A percentile compares a stretch with the other conserved stretches of the same genome.
Evolutionary conservation across 2,113 vertebrate genomes (phyloP).

Genomic region (Sinocyclocheilus anshuiensis): DNA sequence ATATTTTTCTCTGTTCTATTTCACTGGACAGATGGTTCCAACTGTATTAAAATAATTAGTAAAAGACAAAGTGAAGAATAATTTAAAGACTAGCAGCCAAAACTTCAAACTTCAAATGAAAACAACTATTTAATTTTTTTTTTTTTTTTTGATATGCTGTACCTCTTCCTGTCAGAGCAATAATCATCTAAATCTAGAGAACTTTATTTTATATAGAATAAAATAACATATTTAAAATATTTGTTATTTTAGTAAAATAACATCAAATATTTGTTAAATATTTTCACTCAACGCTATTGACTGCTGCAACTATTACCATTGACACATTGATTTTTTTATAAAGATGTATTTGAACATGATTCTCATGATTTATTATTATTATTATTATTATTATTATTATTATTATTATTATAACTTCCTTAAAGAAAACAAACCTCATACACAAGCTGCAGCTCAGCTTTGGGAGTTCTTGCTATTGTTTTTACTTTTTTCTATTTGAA

Average conservation of each 20-base stretch:
- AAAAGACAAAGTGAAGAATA: background rate
- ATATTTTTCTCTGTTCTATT: background rate
- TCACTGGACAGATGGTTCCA: background rate
- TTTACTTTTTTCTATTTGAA: constrained; percentile 27
- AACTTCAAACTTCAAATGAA: background rate
- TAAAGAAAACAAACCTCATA: background rate
- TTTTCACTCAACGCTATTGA: background rate
- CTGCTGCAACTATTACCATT: background rate
- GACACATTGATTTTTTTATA: too few species aligned
- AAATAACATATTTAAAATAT: background rate
- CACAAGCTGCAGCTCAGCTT: background rate
- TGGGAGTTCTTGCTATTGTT: constrained; percentile 6
- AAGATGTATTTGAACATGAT: too few species aligned
- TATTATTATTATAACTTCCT: too few species aligned
- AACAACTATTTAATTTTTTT: background rate
- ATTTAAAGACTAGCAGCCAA: background rate
- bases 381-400: too few species aligned
- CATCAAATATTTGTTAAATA: background rate
- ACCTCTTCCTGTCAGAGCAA: background rate
- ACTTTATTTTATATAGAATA: background rate
- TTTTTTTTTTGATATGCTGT: background rate
- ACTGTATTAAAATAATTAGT: background rate
- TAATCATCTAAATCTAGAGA: background rate
- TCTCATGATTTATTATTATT: too few species aligned
- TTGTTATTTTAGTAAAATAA: too few species aligned